Percentiles rank a stretch among this genome's conserved stretches.
Conservation (phyloP, 2,113 vertebrate genomes). For the Heterotis niloticus region DNA sequence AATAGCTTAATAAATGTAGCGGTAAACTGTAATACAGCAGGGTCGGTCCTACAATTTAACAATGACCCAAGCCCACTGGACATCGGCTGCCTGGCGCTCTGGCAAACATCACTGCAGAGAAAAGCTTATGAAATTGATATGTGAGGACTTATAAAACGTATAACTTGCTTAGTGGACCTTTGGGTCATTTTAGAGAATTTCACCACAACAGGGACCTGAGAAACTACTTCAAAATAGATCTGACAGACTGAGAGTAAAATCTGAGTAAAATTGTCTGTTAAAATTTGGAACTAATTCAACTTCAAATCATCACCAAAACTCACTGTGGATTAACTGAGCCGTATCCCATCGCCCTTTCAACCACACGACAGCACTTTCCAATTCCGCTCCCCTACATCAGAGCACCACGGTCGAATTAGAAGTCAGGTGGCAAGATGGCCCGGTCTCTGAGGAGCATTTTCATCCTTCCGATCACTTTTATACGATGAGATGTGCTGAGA, state of each 20-base stretch:
- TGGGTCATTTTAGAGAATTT: neutral
- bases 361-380: too few relatives aligned
- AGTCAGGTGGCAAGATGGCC: constrained; percentile 18
- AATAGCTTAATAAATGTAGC: neutral
- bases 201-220: neutral
- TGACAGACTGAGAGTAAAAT: constrained; percentile 2
- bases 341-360: too few relatives aligned
- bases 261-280: too few relatives aligned
- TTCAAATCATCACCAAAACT: neutral
- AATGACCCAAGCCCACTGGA: too few relatives aligned
- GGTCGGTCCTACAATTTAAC: too few relatives aligned
- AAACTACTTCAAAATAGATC: neutral
- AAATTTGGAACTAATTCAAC: constrained; percentile 5
- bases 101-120: neutral
- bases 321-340: too few relatives aligned
- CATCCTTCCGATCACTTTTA: neutral
- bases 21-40: too few relatives aligned
- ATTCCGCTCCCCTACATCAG: neutral
- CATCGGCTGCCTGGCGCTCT: neutral
- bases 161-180: too few relatives aligned
- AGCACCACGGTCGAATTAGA: constrained; percentile 28
- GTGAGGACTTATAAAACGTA: neutral
- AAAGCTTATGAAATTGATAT: too few relatives aligned
- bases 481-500: neutral
- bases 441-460: constrained; percentile 14